Percentiles rank a stretch among this genome's conserved stretches.
Evolutionary conservation across 1,140 invertebrate species (phyloP).

Genomic region (Penaeus vannamei): DNA sequence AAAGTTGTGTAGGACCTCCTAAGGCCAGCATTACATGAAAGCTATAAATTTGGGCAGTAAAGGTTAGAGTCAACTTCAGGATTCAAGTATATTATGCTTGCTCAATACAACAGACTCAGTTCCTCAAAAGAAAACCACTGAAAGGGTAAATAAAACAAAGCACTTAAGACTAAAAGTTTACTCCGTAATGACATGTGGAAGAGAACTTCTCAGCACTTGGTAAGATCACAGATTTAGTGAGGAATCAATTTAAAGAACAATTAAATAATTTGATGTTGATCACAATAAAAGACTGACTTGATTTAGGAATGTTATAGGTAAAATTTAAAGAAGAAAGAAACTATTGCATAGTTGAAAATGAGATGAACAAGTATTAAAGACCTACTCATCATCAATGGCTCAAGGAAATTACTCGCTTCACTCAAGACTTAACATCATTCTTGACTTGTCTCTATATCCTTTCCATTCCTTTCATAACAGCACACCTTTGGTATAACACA

Average conservation of each 20-base stretch:
- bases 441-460: too few relatives aligned
- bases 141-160: conserved; percentile 10
- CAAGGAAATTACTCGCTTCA: too few relatives aligned
- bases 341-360: conserved; percentile 33
- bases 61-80: too few relatives aligned
- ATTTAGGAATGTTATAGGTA: conserved; percentile 57
- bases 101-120: not conserved
- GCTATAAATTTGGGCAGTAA: too few relatives aligned
- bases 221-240: conserved; percentile 65
- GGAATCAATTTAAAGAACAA: conserved; percentile 55
- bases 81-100: not conserved
- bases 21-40: too few relatives aligned
- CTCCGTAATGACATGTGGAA: conserved; percentile 65
- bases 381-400: not conserved
- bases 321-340: conserved; percentile 39
- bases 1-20: too few relatives aligned
- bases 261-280: conserved; percentile 47
- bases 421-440: not conserved
- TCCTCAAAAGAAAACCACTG: not conserved
- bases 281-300: not conserved
- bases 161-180: conserved; percentile 60
- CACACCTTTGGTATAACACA: too few relatives aligned
- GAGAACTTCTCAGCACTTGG: conserved; percentile 66
- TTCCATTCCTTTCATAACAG: too few relatives aligned
- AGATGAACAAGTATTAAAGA: conserved; percentile 18